phyloP scores from a whole-genome alignment of 23 tunicate genomes.

The Pegea sp. region DNA sequence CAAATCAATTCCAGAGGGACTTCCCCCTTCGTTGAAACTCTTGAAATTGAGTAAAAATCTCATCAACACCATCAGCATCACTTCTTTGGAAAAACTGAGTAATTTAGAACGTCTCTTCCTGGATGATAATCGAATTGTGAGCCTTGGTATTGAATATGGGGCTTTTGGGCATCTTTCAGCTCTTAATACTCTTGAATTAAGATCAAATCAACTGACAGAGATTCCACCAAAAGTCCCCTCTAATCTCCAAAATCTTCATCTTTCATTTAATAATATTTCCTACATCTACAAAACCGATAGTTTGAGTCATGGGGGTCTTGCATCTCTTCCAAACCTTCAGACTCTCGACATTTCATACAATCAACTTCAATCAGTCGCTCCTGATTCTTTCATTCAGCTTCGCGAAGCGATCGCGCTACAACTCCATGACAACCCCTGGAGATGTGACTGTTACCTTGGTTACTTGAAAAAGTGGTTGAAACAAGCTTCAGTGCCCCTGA shows the following conservation, averaged over 20 bases:
- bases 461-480: slow-evolving; percentile 47
- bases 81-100: slow-evolving; percentile 5
- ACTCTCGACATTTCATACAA: slow-evolving; percentile 53
- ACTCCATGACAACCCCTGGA: slow-evolving; percentile 60
- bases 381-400: slow-evolving; percentile 11
- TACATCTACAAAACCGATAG: slow-evolving; percentile 8
- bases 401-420: slow-evolving; percentile 2
- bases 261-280: slow-evolving; percentile 23
- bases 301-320: slow-evolving; percentile 13
- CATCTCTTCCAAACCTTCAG: neutral
- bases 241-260: slow-evolving; percentile 4
- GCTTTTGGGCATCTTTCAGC: slow-evolving; percentile 2
- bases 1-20: slow-evolving; percentile 16
- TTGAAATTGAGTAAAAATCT: slow-evolving; percentile 20
- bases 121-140: slow-evolving; percentile 18
- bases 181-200: slow-evolving; percentile 6
- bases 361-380: slow-evolving; percentile 27
- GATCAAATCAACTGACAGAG: slow-evolving; percentile 11
- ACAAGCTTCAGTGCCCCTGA: slow-evolving; percentile 8
- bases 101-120: slow-evolving; percentile 15
- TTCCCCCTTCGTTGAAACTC: slow-evolving; percentile 15
- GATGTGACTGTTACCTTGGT: slow-evolving; percentile 35
- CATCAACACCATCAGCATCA: slow-evolving; percentile 3
- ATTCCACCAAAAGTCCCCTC: slow-evolving; percentile 29
- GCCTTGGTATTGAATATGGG: slow-evolving; percentile 5